Conservation (phyloP, 2,797 vertebrate genomes). For the Sarcophilus harrisii region DNA sequence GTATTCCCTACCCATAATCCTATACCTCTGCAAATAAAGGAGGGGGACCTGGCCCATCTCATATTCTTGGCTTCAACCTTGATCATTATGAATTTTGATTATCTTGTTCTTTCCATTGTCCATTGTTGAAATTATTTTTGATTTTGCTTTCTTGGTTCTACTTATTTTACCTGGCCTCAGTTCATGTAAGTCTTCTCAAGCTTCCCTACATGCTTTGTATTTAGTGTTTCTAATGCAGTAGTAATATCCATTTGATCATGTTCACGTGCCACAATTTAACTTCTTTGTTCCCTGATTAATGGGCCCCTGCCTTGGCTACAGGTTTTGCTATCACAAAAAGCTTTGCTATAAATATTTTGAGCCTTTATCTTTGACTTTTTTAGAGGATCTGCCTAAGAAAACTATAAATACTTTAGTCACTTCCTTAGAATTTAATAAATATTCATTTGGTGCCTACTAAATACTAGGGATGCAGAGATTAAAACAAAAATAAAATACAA, state of each 20-base stretch:
- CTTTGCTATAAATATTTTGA: neutral
- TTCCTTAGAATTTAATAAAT: neutral
- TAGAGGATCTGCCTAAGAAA: neutral
- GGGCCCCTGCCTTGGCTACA: neutral
- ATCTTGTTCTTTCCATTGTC: neutral
- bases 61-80: neutral
- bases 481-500: neutral
- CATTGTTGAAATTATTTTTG: neutral
- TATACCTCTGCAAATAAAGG: neutral
- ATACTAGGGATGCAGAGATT: neutral
- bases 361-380: neutral
- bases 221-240: neutral
- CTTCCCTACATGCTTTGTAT: neutral
- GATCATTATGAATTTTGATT: neutral
- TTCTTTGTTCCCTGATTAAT: neutral
- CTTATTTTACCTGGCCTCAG: neutral
- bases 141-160: neutral
- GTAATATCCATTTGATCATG: too few relatives aligned
- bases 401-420: neutral
- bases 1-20: neutral
- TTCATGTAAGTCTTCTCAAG: neutral
- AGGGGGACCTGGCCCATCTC: neutral
- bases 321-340: neutral
- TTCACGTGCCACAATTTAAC: too few relatives aligned
- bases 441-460: neutral